Evolutionary conservation across 2,797 vertebrate genomes (phyloP), one percentile per base, ranked within the genome.

Genomic region (Otolemur crassicaudatus): DNA sequence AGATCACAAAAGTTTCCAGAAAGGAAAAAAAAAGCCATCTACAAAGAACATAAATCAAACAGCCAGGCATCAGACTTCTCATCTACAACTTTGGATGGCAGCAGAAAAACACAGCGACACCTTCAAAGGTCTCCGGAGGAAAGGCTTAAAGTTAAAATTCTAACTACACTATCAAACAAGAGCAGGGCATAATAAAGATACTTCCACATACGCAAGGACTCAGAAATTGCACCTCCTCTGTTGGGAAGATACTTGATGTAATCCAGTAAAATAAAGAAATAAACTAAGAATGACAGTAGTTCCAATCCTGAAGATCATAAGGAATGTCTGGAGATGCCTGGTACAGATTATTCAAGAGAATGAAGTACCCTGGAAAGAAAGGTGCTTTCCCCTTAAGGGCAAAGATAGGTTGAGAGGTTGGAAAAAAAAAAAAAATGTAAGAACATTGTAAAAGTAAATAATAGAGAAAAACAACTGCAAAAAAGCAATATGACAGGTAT

Each of bases 1-100:
- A 79, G 34, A 76, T 43, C 34, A 29, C 70, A 75, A 61, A 56
- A 90, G n/a, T 87, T 87, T 84, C 16, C 60, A 87, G 49, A 84
- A 46, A 49, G 27, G 29, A 76, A 76, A 84, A 87, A 53, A 49
- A 29, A 60, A 86, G 53, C 5, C 14, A 60, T 46, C 29, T 75
- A 83, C 56, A 89, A 87, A 87, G 27, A 83, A 93, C 31, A 79
- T 3, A 96, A 87, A 69, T 76, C 81, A 87, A 60, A 93, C 6
- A n/a, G 37, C 43, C 61, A n/a, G 37, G 53, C 61, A 77, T 58
- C 61, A 83, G 84, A 84, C 29, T 94, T 92, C 40, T 67, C 88
- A 77, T 72, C 37, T 72, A 23, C 83, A 88, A 76, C 53, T 72
- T 12, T 23, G 46, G 2, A 67, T 49, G 13, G 67, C 58, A 88